These are phyloP conservation scores for Leptestheria dahalacensis DNA, from an alignment of 1,140 invertebrate genomes.

Conservation along the genomic window DNA sequence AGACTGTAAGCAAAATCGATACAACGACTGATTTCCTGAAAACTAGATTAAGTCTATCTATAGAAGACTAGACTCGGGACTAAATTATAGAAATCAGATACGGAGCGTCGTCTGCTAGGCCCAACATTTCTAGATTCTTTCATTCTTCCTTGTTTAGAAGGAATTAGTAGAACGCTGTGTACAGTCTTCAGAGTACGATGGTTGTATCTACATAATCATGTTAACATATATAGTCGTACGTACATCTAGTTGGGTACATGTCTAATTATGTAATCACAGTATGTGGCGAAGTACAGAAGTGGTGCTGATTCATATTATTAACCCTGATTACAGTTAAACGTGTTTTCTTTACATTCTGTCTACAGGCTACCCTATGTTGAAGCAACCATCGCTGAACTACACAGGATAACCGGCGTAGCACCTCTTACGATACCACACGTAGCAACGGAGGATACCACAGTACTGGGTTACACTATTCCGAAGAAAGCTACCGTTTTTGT, in stretches of 20 bases:
- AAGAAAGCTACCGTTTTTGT: conserved; percentile 55
- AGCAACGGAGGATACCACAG: conserved; percentile 33
- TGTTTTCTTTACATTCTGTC: not conserved
- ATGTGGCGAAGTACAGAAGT: too few species aligned
- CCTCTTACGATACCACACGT: conserved; percentile 52
- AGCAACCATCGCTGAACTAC: conserved; percentile 52
- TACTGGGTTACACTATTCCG: conserved; percentile 45
- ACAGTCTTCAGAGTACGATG: too few species aligned
- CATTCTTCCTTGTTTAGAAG: not conserved
- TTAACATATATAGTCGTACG: not conserved
- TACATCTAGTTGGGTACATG: not conserved
- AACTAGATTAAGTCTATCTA: too few species aligned
- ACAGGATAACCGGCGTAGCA: conserved; percentile 41
- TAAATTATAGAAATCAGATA: too few species aligned
- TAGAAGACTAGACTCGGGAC: too few species aligned
- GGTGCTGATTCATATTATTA: too few species aligned
- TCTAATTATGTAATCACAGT: not conserved
- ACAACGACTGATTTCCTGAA: too few species aligned
- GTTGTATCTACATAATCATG: too few species aligned
- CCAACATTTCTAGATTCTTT: too few species aligned
- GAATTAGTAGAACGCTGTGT: not conserved
- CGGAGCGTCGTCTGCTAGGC: too few species aligned
- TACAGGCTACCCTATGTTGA: conserved; percentile 58
- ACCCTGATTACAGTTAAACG: not conserved
- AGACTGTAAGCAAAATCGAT: too few species aligned